A percentile compares a stretch with the other conserved stretches of the same genome.
phyloP scores from a whole-genome alignment of 37 sponge, comb jelly and placozoan species.

The Spongilla lacustris region DNA sequence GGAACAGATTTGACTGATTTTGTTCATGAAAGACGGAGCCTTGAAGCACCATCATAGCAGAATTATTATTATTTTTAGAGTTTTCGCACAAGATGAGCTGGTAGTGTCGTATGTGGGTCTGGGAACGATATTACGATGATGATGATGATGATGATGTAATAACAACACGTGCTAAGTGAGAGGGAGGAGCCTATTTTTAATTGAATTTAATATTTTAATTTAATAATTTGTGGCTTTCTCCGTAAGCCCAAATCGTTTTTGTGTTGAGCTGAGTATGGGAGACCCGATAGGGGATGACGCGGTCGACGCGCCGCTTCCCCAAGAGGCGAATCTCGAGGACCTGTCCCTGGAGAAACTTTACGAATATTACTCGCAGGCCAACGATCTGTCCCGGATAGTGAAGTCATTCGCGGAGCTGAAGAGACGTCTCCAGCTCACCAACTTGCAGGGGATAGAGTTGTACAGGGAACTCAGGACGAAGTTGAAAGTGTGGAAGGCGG shows the following conservation, averaged over 20 bases:
- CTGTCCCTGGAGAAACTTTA: constrained; percentile 26
- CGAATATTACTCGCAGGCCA: constrained; percentile 40
- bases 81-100: too few species aligned
- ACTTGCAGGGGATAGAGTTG: constrained; percentile 33
- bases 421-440: constrained; percentile 18
- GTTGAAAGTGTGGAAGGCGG: constrained; percentile 77
- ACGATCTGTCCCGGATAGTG: background rate
- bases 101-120: too few species aligned
- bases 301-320: background rate
- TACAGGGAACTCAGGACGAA: constrained; percentile 55
- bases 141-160: too few species aligned
- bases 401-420: constrained; percentile 35
- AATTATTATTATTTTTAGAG: too few species aligned
- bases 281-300: background rate
- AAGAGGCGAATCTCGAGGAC: background rate
- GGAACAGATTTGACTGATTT: too few species aligned
- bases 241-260: too few species aligned
- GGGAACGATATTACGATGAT: too few species aligned
- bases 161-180: too few species aligned
- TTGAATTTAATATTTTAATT: too few species aligned
- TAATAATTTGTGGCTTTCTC: too few species aligned
- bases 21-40: too few species aligned
- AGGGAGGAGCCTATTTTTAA: background rate
- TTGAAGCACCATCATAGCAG: too few species aligned
- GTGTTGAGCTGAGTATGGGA: background rate